Conservation (phyloP, 2,797 vertebrate genomes). For the Decapterus maruadsi region DNA sequence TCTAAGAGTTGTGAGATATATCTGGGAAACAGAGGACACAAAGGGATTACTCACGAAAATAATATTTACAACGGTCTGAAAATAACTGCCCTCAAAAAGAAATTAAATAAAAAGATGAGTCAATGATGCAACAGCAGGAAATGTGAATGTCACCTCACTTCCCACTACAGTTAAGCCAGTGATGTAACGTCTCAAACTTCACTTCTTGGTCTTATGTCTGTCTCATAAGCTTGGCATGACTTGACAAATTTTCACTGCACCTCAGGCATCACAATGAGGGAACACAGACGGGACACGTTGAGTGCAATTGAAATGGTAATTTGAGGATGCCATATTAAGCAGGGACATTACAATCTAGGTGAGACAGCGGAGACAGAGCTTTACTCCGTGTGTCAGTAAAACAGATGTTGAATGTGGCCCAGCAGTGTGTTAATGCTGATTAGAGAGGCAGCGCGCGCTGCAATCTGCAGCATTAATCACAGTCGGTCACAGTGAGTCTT, state of each 20-base stretch:
- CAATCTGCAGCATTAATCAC: conserved; percentile 27
- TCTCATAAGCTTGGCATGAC: conserved; percentile 19
- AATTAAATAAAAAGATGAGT: neutral
- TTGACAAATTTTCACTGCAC: neutral
- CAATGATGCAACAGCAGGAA: neutral
- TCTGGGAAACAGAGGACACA: neutral
- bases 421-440: conserved; percentile 15
- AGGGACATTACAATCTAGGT: conserved; percentile 5
- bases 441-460: conserved; percentile 1
- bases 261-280: conserved; percentile 12
- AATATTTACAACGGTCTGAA: conserved; percentile 16
- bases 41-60: neutral
- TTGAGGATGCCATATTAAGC: conserved; percentile 1
- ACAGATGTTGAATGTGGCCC: conserved; percentile 32
- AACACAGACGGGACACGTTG: conserved; percentile 11
- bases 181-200: conserved; percentile 1
- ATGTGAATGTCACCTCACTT: conserved; percentile 4
- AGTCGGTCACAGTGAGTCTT: neutral
- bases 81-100: neutral
- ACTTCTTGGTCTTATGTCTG: neutral
- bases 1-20: neutral
- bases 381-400: conserved; percentile 31
- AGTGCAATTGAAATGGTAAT: conserved; percentile 23
- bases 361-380: neutral
- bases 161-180: neutral